These are phyloP conservation scores for Larimichthys crocea DNA, from an alignment of 2,113 vertebrate genomes.

Conservation along the genomic window DNA sequence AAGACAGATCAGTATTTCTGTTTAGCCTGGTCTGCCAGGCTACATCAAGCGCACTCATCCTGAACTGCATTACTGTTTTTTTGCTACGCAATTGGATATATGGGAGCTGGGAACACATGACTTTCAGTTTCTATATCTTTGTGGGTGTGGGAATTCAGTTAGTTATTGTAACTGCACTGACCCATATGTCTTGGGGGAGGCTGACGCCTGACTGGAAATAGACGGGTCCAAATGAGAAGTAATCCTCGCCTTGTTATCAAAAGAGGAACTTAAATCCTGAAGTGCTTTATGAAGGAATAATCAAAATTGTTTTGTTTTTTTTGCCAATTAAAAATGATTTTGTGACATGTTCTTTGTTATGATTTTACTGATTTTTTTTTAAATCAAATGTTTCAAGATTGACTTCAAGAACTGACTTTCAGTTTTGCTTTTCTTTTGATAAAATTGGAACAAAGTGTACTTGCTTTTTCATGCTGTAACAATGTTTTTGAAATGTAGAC, in stretches of 20 bases:
- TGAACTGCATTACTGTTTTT: conserved; percentile 25
- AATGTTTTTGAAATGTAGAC: background rate
- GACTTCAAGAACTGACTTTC: background rate
- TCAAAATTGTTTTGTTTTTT: background rate
- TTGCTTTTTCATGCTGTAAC: background rate
- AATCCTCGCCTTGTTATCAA: background rate
- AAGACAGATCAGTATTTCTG: conserved; percentile 31
- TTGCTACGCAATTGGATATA: conserved; percentile 1
- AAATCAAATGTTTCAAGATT: background rate
- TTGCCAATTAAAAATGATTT: background rate
- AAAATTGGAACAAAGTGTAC: background rate
- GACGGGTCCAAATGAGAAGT: background rate
- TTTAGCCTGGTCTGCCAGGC: conserved; percentile 33
- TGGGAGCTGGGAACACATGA: conserved; percentile 33
- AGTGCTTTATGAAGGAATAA: background rate
- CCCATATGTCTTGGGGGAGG: background rate
- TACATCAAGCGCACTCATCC: conserved; percentile 24
- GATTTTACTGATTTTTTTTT: background rate
- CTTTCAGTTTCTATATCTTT: conserved; percentile 32
- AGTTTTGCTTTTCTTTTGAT: background rate
- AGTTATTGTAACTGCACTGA: conserved; percentile 23
- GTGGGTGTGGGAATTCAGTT: conserved; percentile 41
- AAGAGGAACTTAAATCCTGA: background rate
- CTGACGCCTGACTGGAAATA: conserved; percentile 22
- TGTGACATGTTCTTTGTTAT: background rate